Base-by-base conservation (phyloP, 2,888 invertebrate species). In the Dascillus cervinus region DNA sequence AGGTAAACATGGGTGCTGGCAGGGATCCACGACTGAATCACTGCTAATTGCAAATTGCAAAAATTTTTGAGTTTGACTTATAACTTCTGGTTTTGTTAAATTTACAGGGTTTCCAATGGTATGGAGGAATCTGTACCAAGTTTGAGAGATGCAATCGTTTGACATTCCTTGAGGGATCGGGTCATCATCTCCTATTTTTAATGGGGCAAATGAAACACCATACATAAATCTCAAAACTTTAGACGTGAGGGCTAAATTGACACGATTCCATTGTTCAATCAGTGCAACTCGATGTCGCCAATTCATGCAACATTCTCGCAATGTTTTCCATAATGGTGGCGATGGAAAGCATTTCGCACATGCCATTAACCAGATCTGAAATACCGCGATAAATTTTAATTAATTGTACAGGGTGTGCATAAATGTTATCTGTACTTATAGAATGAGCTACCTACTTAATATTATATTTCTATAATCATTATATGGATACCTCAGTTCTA, bases 261-360 rank as follows among this genome's bases (percentile, higher is more conserved):
- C 88, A 41, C 91, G 77, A 65, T 91, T 87, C 95, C 95, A 95
- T 57, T 96, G 95, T 60, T 89, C 87, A 13, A 95, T 79, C 4
- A 97, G 73, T 17, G 92, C 89, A 37, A 89, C 77, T 38, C 95
- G 81, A 69, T 97, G 96, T 6, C 96, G 75, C 95, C 96, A 96
- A 54, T 85, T 82, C 52, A 84, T 75, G 63, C 92, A 92, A 53
- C 91, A 87, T 65, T 92, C 91, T 50, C 89, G 77, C 41, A 96
- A 69, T 0, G 95, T 95, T 61, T 92, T 90, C 95, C 95, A 96
- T 44, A 95, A 69, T 1, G 92, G 87, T 3, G 96, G 96, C 3
- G 92, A 83, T 1, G 96, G 96, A 67, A 96, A 96, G 58, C 88
- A 91, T 42, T 75, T 72, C 29, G 75, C 71, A 54, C 84, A 85